phyloP scores from a whole-genome alignment of 1,140 invertebrate genomes.

The Drosophila persimilis region DNA sequence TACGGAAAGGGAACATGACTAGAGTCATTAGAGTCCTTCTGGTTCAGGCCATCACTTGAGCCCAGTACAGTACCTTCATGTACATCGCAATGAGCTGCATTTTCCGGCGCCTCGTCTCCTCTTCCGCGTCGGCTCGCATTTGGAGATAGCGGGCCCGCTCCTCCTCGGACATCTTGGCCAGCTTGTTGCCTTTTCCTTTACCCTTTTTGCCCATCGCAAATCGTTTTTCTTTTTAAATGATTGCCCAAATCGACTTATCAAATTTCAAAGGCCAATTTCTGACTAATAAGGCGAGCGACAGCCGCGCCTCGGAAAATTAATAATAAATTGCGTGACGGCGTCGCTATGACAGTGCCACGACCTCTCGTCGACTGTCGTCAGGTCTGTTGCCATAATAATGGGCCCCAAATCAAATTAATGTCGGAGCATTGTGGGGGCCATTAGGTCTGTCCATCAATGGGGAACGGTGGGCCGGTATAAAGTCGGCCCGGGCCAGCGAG shows the following conservation, averaged over 20 bases:
- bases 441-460: slow-evolving; percentile 48
- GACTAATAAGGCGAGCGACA: slow-evolving; percentile 52
- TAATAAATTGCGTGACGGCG: slow-evolving; percentile 28
- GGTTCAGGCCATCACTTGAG: neutral
- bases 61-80: slow-evolving; percentile 86
- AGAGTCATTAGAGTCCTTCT: neutral
- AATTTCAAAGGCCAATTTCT: slow-evolving; percentile 52
- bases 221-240: slow-evolving; percentile 15
- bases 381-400: slow-evolving; percentile 46
- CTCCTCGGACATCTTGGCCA: slow-evolving; percentile 92
- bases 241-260: slow-evolving; percentile 49
- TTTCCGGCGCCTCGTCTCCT: slow-evolving; percentile 89
- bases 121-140: slow-evolving; percentile 90
- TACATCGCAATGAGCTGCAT: slow-evolving; percentile 90
- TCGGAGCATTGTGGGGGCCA: slow-evolving; percentile 25
- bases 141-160: slow-evolving; percentile 90
- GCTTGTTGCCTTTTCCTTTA: slow-evolving; percentile 87
- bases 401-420: slow-evolving; percentile 40
- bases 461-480: slow-evolving; percentile 35
- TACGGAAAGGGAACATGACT: slow-evolving; percentile 63
- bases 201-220: slow-evolving; percentile 87
- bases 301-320: slow-evolving; percentile 29
- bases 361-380: slow-evolving; percentile 3
- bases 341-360: slow-evolving; percentile 23
- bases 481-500: neutral